Base-by-base conservation (phyloP, 2,888 invertebrate species). In the Aspidapion aeneum region DNA sequence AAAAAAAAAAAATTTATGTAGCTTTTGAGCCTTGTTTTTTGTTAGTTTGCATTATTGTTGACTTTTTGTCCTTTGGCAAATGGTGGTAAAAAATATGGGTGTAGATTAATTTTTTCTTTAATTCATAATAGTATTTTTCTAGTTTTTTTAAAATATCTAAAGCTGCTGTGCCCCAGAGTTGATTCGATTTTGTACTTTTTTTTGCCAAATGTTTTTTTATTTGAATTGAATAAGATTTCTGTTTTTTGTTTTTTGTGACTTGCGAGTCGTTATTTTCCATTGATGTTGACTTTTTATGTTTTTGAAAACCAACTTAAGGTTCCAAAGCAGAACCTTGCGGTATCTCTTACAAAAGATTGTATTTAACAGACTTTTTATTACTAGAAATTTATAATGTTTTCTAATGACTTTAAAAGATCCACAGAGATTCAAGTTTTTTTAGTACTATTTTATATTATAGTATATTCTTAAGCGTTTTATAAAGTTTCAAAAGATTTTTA, bases 21-120 rank as follows among this genome's bases (percentile, higher is more conserved):
- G n/a, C n/a, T n/a, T n/a, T n/a, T n/a, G n/a, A n/a, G 35, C 12
- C 12, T 35, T 35, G 35, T 7, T 7, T 12, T 35, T 35, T 35
- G 3, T 35, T 35, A 35, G 35, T 35, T 35, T 35, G n/a, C n/a
- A n/a, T n/a, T 35, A 7, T 7, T 35, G 35, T 35, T 12, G 35
- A 35, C 35, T 35, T 35, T 35, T 35, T 35, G 35, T 35, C 5
- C 12, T 3, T 35, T 35, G 5, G 52, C 5, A 2, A 58, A 58
- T 66, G 66, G 66, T 66, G 16, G 59, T 61, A 48, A 58, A 49
- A 52, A 64, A 20, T 22, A 35, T 35, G 35, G 66, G 66, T 66
- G 63, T 17, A 63, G 63, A 66, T 21, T 50, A 20, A 16, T 58
- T 12, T 48, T 16, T 52, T n/a, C 16, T 52, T 52, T 52, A 52